Evolutionary conservation across 2,113 vertebrate genomes (phyloP), one percentile per base, ranked within the genome.

Genomic region (Oreochromis aureus): DNA sequence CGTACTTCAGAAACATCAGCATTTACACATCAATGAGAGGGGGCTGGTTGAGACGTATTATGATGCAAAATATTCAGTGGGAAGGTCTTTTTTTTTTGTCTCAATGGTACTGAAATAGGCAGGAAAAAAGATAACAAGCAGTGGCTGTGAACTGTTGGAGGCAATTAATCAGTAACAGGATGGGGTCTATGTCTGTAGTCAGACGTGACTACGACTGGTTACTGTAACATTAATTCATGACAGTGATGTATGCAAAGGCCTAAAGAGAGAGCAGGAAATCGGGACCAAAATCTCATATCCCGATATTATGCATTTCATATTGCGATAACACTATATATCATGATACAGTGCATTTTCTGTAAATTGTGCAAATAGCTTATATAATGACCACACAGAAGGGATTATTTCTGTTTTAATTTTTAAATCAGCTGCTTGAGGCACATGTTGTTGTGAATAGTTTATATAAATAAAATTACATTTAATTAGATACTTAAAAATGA

Each of bases 11-110:
- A 90, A 54, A 89, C 84, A 85, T 78, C 46, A 54, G 24, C 89
- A 95, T 96, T 95, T 95, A 89, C 94, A 96, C 91, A 94, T 95
- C 88, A 96, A 95, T 88, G 82, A 90, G 55, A 56, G 32, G 18
- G 7, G 82, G 88, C 24, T n/a, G 80, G 83, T 80, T 24, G 73
- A 82, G 81, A 46, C 30, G 30, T 61, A 85, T 90, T 88, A 84
- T 82, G 30, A 92, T 91, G 91, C 44, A 86, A 92, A 92, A 92
- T 85, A 92, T 91, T 91, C 80, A 92, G 80, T 59, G 7, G 5
- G 54, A 54, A 56, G 66, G 13, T 10, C 58, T 51, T 86, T 85
- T 51, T 86, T 85, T 84, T 92, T 81, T 66, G 90, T 92, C 88
- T 93, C 86, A 93, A 53, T 61, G 69, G 53, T 39, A 30, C 24